Percentiles rank a stretch among this genome's conserved stretches.
Evolutionary conservation across 2,888 invertebrate genomes (phyloP).

Genomic region (Coenonympha arcania): DNA sequence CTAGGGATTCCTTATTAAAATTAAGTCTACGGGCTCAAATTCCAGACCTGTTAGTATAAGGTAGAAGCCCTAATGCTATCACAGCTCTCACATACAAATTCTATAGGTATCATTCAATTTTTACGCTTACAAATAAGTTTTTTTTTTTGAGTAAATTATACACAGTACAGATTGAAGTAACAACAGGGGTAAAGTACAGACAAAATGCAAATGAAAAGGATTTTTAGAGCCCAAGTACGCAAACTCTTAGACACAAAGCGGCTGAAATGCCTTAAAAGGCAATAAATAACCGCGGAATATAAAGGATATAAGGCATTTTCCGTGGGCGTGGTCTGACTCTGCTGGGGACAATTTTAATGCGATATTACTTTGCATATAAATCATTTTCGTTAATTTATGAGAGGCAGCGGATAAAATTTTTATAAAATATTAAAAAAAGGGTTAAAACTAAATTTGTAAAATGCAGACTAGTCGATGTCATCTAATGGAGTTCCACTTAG

Average conservation of each 20-base stretch:
- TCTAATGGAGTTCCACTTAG: too few relatives aligned
- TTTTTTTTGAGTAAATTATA: not conserved
- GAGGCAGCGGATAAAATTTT: constrained; percentile 19
- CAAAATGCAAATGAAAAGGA: not conserved
- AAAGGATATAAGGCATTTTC: constrained; percentile 34
- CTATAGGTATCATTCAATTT: too few relatives aligned
- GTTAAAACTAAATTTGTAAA: too few relatives aligned
- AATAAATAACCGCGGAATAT: constrained; percentile 30
- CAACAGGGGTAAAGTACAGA: not conserved
- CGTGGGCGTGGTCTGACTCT: constrained; percentile 35
- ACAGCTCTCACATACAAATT: too few relatives aligned
- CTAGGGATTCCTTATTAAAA: too few relatives aligned
- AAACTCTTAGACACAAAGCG: constrained; percentile 20
- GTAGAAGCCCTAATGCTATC: too few relatives aligned
- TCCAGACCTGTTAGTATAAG: too few relatives aligned
- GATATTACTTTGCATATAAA: constrained; percentile 39
- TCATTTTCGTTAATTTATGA: constrained; percentile 25
- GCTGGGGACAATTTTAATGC: constrained; percentile 41
- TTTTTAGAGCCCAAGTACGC: constrained; percentile 15
- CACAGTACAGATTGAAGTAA: too few relatives aligned
- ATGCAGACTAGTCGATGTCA: too few relatives aligned
- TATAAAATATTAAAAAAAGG: not conserved
- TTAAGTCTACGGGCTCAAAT: too few relatives aligned
- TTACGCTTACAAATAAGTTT: too few relatives aligned
- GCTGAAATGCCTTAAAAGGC: constrained; percentile 26